These are phyloP conservation scores for Lepisosteus osseus DNA, from an alignment of 2,113 vertebrate species.

Conservation along the genomic window DNA sequence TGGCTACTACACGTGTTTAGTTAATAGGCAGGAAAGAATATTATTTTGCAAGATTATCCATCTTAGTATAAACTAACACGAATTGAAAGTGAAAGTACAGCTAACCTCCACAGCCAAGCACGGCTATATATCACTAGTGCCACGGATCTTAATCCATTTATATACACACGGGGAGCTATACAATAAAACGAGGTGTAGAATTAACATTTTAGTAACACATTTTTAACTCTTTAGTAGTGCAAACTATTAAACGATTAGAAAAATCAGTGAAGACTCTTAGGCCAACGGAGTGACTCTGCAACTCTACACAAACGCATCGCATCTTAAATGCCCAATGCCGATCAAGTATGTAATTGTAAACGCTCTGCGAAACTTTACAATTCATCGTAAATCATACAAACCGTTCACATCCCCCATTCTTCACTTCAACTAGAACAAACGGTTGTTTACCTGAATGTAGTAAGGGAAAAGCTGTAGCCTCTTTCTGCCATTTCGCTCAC, in stretches of 20 bases:
- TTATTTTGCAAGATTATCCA: no score
- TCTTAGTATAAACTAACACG: no score
- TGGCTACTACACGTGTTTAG: no score
- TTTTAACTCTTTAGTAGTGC: background rate
- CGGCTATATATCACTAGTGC: no score
- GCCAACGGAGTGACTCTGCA: slow-evolving; percentile 11
- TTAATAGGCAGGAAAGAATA: no score
- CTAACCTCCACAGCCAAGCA: no score
- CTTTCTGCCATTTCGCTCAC: slow-evolving; percentile 86
- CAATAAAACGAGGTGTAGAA: no score
- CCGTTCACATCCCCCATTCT: no score
- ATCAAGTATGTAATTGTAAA: background rate
- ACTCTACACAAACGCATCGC: background rate
- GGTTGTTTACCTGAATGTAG: slow-evolving; percentile 86
- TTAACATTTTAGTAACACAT: no score
- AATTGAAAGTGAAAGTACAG: no score
- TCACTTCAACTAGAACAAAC: background rate
- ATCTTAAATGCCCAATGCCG: background rate
- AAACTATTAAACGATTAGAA: background rate
- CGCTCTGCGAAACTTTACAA: background rate
- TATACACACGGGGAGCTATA: no score
- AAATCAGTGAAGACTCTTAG: background rate
- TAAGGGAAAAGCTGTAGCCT: slow-evolving; percentile 94
- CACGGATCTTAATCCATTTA: no score
- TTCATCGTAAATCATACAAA: background rate